Evolutionary conservation across 2,797 vertebrate species (phyloP).

Genomic region (Trachops cirrhosus): DNA sequence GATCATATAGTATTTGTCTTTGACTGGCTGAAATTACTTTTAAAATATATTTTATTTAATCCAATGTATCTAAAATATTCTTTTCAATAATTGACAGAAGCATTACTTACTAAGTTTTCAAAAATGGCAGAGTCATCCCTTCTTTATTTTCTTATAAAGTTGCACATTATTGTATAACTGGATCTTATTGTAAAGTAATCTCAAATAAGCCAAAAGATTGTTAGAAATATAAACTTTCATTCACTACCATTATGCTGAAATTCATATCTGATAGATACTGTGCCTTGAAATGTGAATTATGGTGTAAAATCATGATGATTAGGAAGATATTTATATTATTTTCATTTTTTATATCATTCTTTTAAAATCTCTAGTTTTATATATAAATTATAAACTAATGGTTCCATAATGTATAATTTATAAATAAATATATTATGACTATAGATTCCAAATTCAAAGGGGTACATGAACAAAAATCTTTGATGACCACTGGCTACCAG

Average conservation of each 20-base stretch:
- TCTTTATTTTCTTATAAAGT: not conserved
- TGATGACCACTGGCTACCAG: not conserved
- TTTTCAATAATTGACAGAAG: not conserved
- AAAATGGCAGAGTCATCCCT: not conserved
- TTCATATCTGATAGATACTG: not conserved
- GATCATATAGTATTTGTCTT: no score
- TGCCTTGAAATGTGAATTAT: not conserved
- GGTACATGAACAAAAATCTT: not conserved
- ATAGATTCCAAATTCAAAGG: not conserved
- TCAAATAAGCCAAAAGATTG: not conserved
- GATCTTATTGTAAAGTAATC: not conserved
- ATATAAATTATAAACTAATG: not conserved
- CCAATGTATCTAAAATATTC: not conserved
- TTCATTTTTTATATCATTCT: not conserved
- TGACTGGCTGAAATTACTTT: not conserved
- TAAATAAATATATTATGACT: not conserved
- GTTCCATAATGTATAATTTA: not conserved
- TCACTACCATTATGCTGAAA: not conserved
- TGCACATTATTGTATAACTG: not conserved
- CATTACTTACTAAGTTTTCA: not conserved
- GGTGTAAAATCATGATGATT: not conserved
- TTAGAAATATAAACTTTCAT: not conserved
- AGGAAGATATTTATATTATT: not conserved
- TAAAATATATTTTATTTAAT: not conserved
- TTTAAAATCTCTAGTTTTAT: not conserved